Evolutionary conservation across 2,113 vertebrate species (phyloP), one percentile per base, ranked within the genome.

Genomic region (Sardina pilchardus): DNA sequence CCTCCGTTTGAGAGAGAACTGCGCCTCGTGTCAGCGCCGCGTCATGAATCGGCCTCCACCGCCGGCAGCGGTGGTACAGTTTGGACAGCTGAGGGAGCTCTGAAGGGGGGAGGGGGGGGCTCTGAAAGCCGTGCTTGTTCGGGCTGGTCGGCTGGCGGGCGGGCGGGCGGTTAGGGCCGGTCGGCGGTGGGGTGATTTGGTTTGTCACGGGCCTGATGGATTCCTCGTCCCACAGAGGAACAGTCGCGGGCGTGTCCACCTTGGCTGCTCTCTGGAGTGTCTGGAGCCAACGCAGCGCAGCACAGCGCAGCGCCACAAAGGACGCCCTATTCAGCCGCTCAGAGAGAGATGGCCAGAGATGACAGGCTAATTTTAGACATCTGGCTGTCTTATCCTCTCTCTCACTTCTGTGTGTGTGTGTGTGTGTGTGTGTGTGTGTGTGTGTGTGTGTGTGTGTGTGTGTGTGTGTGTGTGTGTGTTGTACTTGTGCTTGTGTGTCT

Each of bases 201-300:
- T 97, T 97, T 96, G 95, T 96, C 95, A 95, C 94, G 95, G 94
- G 92, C 95, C 95, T 96, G 96, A 95, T 95, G 93, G 95, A 96
- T 97, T 97, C 96, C 93, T 36, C 71, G 2, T 96, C 97, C 96
- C 95, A 95, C 93, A 94, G 95, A 96, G 96, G 95, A 95, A 93
- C 93, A 94, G 96, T 96, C 96, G 96, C 96, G 93, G 94, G 93
- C 94, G 91, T 91, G 95, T 93, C 95, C 94, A 90, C 91, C 71
- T 42, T 78, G 71, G 71, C 34, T 78, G 71, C 71, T 39, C 71
- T 78, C 34, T 30, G 8, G 30, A 19, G 16, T 10, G 30, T 30
- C 63, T 71, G 90, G 93, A 92, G 94, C 93, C 93, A 94, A 71
- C 34, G 88, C 53, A 92, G 93, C 94, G 94, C 90, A 94, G 92